These are phyloP conservation scores for Rhizomys pruinosus DNA, from an alignment of 2,113 vertebrate species.

Conservation along the genomic window DNA sequence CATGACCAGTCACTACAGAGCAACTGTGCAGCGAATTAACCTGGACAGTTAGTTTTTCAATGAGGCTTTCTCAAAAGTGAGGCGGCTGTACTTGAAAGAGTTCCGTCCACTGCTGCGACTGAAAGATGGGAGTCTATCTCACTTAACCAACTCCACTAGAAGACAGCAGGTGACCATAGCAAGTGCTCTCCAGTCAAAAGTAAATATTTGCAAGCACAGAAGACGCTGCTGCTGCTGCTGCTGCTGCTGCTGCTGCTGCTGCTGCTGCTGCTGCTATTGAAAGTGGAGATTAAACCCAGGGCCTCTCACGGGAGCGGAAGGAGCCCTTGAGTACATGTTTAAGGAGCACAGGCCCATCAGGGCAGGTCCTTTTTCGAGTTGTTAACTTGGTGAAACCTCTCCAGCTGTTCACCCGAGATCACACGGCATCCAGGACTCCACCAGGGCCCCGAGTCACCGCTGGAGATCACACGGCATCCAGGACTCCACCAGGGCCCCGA, in stretches of 20 bases:
- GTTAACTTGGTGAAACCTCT: neutral
- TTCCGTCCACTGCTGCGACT: neutral
- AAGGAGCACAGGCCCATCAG: neutral
- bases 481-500: neutral
- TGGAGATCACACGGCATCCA: too few relatives aligned
- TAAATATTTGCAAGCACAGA: neutral
- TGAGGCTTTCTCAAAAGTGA: slow-evolving; percentile 17
- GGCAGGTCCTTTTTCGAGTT: neutral
- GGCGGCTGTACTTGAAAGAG: neutral
- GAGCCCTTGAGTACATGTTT: neutral
- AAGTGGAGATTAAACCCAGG: neutral
- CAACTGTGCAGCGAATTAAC: neutral
- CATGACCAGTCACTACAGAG: neutral
- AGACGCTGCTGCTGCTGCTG: neutral
- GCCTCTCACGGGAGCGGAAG: neutral
- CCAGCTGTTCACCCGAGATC: neutral
- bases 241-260: neutral
- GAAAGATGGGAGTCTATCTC: neutral
- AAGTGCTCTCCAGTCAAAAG: slow-evolving; percentile 21
- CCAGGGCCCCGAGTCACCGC: neutral
- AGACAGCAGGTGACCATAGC: slow-evolving; percentile 15
- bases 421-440: neutral
- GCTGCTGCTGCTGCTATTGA: neutral
- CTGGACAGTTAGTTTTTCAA: neutral
- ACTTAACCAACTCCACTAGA: neutral